Percentiles rank a stretch among this genome's conserved stretches.
phyloP scores from a whole-genome alignment of 2,797 vertebrate genomes.

The Hydrophis major region DNA sequence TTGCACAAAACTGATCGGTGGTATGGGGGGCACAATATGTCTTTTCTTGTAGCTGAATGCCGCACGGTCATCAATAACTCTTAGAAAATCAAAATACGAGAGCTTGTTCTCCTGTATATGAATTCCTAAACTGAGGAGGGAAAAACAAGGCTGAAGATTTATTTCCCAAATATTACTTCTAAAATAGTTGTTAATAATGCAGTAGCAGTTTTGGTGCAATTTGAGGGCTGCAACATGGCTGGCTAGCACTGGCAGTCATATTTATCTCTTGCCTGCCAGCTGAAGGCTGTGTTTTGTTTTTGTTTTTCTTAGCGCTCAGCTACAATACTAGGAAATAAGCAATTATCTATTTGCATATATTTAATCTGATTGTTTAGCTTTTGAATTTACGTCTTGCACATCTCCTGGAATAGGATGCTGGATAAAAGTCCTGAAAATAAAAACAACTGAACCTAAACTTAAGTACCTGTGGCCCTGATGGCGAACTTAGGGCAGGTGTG shows the following conservation, averaged over 20 bases:
- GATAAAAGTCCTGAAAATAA: background rate
- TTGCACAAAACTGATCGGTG: slow-evolving; percentile 43
- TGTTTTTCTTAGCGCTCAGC: background rate
- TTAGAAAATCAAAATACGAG: slow-evolving; percentile 73
- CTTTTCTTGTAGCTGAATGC: slow-evolving; percentile 33
- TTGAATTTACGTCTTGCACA: background rate
- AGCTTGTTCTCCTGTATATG: slow-evolving; percentile 60
- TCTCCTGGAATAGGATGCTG: background rate
- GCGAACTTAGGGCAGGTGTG: no score
- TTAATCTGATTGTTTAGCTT: background rate
- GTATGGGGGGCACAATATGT: slow-evolving; percentile 36
- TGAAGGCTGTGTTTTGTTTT: background rate
- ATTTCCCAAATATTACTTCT: slow-evolving; percentile 48
- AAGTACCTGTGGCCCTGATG: background rate
- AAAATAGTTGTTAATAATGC: slow-evolving; percentile 30
- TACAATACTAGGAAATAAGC: background rate
- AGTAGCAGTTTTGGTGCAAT: slow-evolving; percentile 33
- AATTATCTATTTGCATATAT: background rate
- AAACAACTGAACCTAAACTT: background rate
- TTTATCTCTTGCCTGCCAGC: background rate
- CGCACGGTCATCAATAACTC: slow-evolving; percentile 55
- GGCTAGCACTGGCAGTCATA: background rate
- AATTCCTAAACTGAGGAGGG: slow-evolving; percentile 69
- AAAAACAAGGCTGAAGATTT: slow-evolving; percentile 16
- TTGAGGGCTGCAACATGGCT: background rate